phyloP scores from a whole-genome alignment of 2,797 vertebrate species.

The Rousettus madagascariensis region DNA sequence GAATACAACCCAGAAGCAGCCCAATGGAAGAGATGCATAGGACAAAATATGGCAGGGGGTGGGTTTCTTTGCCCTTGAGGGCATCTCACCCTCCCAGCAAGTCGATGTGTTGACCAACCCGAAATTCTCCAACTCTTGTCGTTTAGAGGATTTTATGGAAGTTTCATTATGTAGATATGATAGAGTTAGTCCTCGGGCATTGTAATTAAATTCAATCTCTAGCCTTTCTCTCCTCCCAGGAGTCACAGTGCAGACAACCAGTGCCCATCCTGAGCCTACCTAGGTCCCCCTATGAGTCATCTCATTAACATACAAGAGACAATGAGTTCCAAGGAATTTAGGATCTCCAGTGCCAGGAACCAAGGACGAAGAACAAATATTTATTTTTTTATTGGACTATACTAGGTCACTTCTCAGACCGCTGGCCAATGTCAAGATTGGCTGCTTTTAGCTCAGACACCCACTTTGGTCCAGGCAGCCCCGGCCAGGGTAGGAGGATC shows the following conservation, averaged over 20 bases:
- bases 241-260: neutral
- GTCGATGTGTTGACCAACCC: neutral
- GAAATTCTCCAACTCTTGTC: neutral
- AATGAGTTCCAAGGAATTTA: neutral
- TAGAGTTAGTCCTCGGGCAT: neutral
- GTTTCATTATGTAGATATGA: neutral
- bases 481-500: neutral
- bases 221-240: neutral
- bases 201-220: neutral
- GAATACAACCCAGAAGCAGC: neutral
- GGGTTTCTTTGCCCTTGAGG: neutral
- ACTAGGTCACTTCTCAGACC: neutral
- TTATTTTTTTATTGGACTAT: neutral
- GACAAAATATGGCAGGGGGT: neutral
- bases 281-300: neutral
- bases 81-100: neutral
- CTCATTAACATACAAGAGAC: neutral
- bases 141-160: neutral
- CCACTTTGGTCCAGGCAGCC: neutral
- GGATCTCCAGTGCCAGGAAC: neutral
- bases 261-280: neutral
- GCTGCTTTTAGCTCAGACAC: neutral
- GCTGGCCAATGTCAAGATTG: neutral
- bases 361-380: neutral
- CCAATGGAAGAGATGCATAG: neutral